These are phyloP conservation scores for Myotis findleyi DNA, from an alignment of 2,797 vertebrate genomes.

Conservation along the genomic window DNA sequence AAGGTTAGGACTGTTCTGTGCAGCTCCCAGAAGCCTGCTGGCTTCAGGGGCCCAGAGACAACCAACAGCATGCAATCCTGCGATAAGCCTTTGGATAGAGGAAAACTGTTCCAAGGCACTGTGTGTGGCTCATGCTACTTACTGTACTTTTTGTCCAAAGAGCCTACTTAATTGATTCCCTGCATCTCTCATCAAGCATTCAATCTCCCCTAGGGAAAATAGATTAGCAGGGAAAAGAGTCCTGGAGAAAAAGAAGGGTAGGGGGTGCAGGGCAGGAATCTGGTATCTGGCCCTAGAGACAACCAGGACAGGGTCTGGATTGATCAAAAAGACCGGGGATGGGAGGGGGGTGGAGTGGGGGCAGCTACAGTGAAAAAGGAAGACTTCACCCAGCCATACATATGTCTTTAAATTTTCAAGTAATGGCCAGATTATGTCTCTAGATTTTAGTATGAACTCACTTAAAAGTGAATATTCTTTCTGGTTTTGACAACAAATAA, in stretches of 20 bases:
- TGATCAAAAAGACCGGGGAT: not conserved
- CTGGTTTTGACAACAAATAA: conserved; percentile 19
- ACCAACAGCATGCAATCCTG: not conserved
- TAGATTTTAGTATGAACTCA: conserved; percentile 29
- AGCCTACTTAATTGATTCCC: not conserved
- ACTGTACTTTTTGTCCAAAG: not conserved
- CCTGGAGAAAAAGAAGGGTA: not conserved
- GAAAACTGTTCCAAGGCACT: not conserved
- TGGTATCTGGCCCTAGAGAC: not conserved
- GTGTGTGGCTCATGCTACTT: not conserved
- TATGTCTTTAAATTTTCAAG: not conserved
- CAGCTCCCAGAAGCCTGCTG: not conserved
- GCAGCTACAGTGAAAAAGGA: not conserved
- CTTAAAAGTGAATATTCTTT: not conserved
- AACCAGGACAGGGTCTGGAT: not conserved
- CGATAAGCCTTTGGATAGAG: not conserved
- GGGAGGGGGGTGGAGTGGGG: too few relatives aligned
- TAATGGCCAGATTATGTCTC: not conserved
- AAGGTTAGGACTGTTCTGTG: not conserved
- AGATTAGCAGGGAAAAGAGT: not conserved
- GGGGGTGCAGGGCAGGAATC: not conserved
- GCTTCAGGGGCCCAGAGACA: not conserved
- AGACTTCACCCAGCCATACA: not conserved
- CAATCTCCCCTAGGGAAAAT: not conserved
- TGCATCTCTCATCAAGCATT: not conserved